These are phyloP conservation scores for Lagorchestes hirsutus DNA, from an alignment of 2,797 vertebrate species.

Conservation along the genomic window DNA sequence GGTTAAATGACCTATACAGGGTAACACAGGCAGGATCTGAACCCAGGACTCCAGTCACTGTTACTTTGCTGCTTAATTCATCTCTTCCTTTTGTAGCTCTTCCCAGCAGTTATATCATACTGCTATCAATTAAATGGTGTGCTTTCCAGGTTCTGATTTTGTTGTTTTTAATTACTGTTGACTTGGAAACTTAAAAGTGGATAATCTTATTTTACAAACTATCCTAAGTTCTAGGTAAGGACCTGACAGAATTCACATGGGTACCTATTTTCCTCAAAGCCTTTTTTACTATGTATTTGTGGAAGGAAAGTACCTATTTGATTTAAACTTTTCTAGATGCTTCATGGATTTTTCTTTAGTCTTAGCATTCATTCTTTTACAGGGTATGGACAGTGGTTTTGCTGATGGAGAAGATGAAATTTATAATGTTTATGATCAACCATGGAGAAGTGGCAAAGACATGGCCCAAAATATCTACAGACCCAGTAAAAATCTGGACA, in stretches of 20 bases:
- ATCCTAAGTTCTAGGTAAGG: not conserved
- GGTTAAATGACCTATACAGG: not conserved
- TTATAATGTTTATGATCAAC: slow-evolving; percentile 97
- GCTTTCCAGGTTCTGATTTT: not conserved
- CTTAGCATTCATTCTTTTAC: slow-evolving; percentile 43
- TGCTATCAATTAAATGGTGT: not conserved
- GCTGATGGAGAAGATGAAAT: slow-evolving; percentile 96
- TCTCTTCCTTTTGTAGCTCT: not conserved
- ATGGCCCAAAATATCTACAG: slow-evolving; percentile 98
- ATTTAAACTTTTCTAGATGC: slow-evolving; percentile 52
- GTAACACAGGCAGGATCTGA: not conserved
- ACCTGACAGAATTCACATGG: not conserved
- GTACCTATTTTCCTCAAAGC: not conserved
- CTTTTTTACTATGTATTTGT: not conserved
- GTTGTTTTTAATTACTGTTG: not conserved
- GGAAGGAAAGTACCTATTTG: not conserved
- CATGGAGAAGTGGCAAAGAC: slow-evolving; percentile 93
- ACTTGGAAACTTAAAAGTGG: not conserved
- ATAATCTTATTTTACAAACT: not conserved
- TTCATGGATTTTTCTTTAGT: slow-evolving; percentile 14
- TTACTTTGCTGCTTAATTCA: not conserved
- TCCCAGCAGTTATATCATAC: not conserved
- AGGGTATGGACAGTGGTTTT: slow-evolving; percentile 99
- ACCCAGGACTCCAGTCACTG: not conserved
- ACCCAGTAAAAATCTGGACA: slow-evolving; percentile 94